phyloP scores from a whole-genome alignment of 2,797 vertebrate genomes.

The Amblyraja radiata region DNA sequence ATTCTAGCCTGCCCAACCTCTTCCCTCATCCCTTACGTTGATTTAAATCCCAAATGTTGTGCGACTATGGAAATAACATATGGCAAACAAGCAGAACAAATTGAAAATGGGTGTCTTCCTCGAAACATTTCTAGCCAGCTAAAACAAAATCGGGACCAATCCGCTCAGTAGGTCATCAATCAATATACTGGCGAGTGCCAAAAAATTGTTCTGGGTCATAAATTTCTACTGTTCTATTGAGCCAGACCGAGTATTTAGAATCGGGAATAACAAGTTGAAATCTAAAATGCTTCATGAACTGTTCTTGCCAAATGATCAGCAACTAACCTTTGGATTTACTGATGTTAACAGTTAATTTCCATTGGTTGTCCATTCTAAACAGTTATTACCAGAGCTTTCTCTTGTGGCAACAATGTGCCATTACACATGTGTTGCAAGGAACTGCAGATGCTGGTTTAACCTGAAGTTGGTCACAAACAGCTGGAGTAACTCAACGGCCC shows the following conservation, averaged over 20 bases:
- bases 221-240: not conserved
- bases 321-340: not conserved
- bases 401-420: no score
- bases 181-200: not conserved
- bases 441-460: no score
- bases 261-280: not conserved
- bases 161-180: no score
- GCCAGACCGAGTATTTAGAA: not conserved
- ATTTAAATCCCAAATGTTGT: not conserved
- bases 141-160: no score
- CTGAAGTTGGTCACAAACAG: no score
- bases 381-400: not conserved
- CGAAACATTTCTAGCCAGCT: no score
- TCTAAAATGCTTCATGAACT: not conserved
- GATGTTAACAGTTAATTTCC: not conserved
- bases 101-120: not conserved
- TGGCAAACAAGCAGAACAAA: not conserved
- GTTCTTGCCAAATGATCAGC: not conserved
- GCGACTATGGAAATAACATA: not conserved
- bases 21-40: no score
- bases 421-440: no score
- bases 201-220: not conserved
- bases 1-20: no score
- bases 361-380: not conserved
- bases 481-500: no score